Evolutionary conservation across 2,797 vertebrate genomes (phyloP).

Genomic region (Malacoctenus gilli): DNA sequence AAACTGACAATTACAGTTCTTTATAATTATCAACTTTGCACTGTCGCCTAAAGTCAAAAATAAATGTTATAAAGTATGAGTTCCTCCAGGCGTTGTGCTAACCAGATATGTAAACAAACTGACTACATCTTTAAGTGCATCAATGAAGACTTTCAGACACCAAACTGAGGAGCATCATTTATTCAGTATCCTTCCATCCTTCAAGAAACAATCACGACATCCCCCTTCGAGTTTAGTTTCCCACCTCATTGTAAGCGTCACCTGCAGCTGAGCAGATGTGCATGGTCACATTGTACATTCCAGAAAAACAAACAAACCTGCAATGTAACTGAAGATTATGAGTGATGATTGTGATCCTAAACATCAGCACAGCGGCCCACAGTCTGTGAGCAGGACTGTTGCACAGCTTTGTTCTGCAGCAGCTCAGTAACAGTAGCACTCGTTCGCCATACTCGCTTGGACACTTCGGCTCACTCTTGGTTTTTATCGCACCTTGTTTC

Average conservation of each 20-base stretch:
- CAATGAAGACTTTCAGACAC: slow-evolving; percentile 1
- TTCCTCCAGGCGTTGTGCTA: too few relatives aligned
- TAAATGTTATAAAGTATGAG: too few relatives aligned
- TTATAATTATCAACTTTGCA: too few relatives aligned
- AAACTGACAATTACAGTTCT: too few relatives aligned
- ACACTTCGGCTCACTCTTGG: too few relatives aligned
- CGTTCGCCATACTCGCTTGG: slow-evolving; percentile 2
- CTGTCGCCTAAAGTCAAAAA: too few relatives aligned
- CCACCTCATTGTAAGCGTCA: neutral
- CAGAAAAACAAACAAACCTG: neutral
- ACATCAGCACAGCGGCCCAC: neutral
- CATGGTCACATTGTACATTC: neutral
- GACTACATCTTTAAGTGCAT: too few relatives aligned
- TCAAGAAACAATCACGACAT: slow-evolving; percentile 1
- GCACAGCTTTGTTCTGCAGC: neutral
- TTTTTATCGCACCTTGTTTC: slow-evolving; percentile 32
- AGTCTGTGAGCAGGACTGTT: neutral
- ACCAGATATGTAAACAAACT: too few relatives aligned
- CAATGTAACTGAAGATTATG: neutral
- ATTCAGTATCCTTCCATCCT: neutral
- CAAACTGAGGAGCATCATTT: neutral
- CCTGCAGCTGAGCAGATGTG: neutral
- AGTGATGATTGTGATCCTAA: neutral
- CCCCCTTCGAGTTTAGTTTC: neutral
- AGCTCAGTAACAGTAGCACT: too few relatives aligned